Evolutionary conservation across 2,888 invertebrate genomes (phyloP).

Genomic region (Taphrorychus bicolor): DNA sequence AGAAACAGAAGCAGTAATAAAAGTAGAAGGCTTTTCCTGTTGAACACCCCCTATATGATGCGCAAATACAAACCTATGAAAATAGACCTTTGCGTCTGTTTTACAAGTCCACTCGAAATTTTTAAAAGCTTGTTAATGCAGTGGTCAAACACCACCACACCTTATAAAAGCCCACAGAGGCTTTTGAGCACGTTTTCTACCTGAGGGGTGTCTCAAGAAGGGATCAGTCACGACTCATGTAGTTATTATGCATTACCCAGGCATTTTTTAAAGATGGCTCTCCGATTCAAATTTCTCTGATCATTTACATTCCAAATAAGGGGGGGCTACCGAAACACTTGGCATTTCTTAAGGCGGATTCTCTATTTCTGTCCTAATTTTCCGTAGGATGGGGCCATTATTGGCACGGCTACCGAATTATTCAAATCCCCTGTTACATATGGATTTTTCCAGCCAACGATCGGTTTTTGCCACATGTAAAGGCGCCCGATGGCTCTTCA

Average conservation of each 20-base stretch:
- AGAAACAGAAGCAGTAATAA: too few relatives aligned
- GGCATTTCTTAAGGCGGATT: neutral
- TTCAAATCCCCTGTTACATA: neutral
- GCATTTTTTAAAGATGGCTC: too few relatives aligned
- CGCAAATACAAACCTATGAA: too few relatives aligned
- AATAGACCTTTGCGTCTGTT: too few relatives aligned
- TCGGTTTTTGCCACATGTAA: too few relatives aligned
- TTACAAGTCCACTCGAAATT: constrained; percentile 1
- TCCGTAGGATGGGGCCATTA: neutral
- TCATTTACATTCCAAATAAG: neutral
- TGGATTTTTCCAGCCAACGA: too few relatives aligned
- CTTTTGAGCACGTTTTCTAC: constrained; percentile 1
- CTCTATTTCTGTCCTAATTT: neutral
- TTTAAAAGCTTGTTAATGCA: neutral
- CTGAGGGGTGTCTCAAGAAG: neutral
- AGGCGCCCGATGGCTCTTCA: too few relatives aligned
- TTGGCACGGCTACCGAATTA: neutral
- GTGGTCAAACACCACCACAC: neutral
- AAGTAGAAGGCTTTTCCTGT: too few relatives aligned
- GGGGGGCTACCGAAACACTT: neutral
- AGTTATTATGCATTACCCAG: too few relatives aligned
- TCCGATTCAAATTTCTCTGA: neutral
- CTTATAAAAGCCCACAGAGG: neutral
- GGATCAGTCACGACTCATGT: too few relatives aligned
- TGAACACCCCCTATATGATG: too few relatives aligned